Base-by-base conservation (phyloP, 2,888 invertebrate genomes). In the Acronicta aceris region DNA sequence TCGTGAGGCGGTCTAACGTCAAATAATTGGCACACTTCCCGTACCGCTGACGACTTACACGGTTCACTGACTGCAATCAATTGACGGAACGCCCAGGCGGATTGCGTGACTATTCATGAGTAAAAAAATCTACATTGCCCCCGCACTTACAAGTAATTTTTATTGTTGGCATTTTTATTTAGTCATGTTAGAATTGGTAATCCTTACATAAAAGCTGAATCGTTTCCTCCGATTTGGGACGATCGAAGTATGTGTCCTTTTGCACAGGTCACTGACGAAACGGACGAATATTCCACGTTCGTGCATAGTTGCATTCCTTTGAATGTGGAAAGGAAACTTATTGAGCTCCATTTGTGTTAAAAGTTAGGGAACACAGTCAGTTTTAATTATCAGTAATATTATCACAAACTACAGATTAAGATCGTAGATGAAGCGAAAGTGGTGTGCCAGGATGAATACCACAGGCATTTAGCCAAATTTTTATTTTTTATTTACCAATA, bases 21-120 rank as follows among this genome's bases (percentile, higher is more conserved):
- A 62, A 78, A 79, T 87, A 85, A 88, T 88, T 88, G 87, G 82
- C 83, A 83, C 80, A 82, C 82, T 84, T 85, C 81, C 82, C 81
- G 74, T 78, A 78, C 76, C 79, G 78, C 73, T 78, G 82, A 84
- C 80, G 78, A 79, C 74, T 79, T 78, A 68, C 72, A 81, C 79
- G 81, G 78, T 68, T 74, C 79, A 81, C 69, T 79, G 81, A 62
- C 53, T 65, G 65, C 65, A 64, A 75, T 71, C 74, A 76, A 78
- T 78, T 79, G 80, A 83, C 78, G 74, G 73, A 79, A 68, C 63
- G 71, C 76, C 76, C 81, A 74, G 71, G 78, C 74, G 76, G 70
- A 77, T 57, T 65, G 65, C 59, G 74, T 73, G 77, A 76, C 69
- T 76, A 73, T 73, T 73, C 74, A 76, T 58, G 74, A 65, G 63